These are phyloP conservation scores for Myiotriccus ornatus DNA, from an alignment of 2,797 vertebrate genomes.

Conservation along the genomic window DNA sequence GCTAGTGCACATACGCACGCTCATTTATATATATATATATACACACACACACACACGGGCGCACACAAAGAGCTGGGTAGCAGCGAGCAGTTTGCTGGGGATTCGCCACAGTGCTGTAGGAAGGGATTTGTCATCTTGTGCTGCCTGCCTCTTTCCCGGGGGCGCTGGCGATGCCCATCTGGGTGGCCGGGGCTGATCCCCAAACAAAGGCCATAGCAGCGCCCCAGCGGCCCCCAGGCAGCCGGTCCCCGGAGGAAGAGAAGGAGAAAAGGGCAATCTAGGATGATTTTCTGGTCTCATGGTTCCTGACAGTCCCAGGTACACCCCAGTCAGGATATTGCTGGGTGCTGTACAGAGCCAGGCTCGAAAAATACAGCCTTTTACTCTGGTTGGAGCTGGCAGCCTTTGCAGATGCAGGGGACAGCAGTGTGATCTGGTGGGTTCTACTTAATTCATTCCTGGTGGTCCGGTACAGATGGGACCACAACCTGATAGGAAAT, in stretches of 20 bases:
- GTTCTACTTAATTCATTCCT: background rate
- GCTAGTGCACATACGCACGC: constrained; percentile 18
- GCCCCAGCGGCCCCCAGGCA: background rate
- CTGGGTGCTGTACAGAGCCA: background rate
- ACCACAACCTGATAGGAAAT: background rate
- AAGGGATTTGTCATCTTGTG: constrained; percentile 12
- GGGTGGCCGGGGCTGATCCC: background rate
- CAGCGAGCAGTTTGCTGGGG: background rate
- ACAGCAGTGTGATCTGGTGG: background rate
- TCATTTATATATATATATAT: background rate
- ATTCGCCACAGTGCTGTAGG: background rate
- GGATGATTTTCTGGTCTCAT: background rate
- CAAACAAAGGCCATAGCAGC: background rate
- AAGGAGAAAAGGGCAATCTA: background rate
- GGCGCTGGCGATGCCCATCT: background rate
- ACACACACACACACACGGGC: fast-evolving
- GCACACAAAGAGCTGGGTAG: constrained; percentile 21
- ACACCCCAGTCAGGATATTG: background rate
- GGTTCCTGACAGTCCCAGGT: background rate
- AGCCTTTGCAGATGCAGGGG: background rate
- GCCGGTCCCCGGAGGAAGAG: background rate
- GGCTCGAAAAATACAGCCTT: background rate
- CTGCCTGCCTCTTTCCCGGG: background rate
- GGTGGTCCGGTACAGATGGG: fast-evolving
- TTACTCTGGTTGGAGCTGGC: background rate